Base-by-base conservation (phyloP, 2,797 vertebrate genomes). In the Triplophysa yarkandensis region DNA sequence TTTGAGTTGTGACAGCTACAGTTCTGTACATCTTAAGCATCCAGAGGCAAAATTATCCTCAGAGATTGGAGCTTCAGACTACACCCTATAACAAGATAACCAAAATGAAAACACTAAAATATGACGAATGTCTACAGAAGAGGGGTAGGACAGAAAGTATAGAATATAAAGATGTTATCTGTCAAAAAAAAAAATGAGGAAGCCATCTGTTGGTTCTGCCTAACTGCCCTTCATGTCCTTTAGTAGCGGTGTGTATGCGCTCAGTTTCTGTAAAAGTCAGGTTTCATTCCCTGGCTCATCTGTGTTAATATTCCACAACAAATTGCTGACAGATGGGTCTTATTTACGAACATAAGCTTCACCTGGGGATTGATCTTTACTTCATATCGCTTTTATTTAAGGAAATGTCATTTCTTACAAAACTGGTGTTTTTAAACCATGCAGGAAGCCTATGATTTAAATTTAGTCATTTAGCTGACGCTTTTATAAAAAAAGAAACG, bases 261-360 rank as follows among this genome's bases (percentile, higher is more conserved):
- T 82, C 83, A 85, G 80, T 76, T 79, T 84, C 74, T 61, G 10
- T 71, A 77, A 83, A 79, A 84, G 72, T 43, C 74, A 82, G 80
- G 78, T 81, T 52, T 82, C 82, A 81, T 86, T 86, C 83, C 78
- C 69, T 77, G 32, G 57, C 85, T 83, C 77, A 81, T 76, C 83
- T 78, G 7, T 76, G 82, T 87, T 88, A 89, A 90, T 86, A 86
- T 84, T 81, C 83, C 84, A 78, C 76, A 83, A 86, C 86, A 86
- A 87, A 79, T 80, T 36, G 34, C 0, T 68, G 77, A 80, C 89
- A 90, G 87, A 90, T 86, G 88, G 86, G 86, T 80, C 81, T 76
- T 78, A 82, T 87, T 85, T 82, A 80, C 80, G 83, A 86, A 86
- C 86, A 87, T 81, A 88, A 54, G 74, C 27, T 80, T 50, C 19